Conservation (phyloP, 2,888 invertebrate genomes). For the Synergus japonicus region DNA sequence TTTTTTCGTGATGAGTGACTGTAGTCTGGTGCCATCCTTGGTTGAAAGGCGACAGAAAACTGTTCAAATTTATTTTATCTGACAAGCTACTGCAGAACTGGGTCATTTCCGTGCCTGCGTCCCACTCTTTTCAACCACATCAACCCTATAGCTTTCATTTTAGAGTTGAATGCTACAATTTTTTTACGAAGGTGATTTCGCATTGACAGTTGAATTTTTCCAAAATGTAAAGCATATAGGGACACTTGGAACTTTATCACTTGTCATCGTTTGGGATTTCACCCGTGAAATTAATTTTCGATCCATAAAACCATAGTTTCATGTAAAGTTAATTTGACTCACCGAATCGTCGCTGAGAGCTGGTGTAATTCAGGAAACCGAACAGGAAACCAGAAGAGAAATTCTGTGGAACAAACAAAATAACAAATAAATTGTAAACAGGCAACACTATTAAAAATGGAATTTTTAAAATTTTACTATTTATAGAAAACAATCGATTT, state of each 20-base stretch:
- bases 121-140: conserved; percentile 43
- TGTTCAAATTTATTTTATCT: conserved; percentile 67
- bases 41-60: conserved; percentile 48
- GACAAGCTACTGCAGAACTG: conserved; percentile 62
- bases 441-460: no score
- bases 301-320: no score
- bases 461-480: no score
- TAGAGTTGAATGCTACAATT: conserved; percentile 3
- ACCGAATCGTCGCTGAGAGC: no score
- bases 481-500: no score
- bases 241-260: not conserved
- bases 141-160: conserved; percentile 13
- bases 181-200: conserved; percentile 1
- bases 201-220: not conserved
- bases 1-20: conserved; percentile 60
- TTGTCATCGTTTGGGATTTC: not conserved
- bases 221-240: not conserved
- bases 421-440: no score
- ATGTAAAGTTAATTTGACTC: no score
- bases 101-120: conserved; percentile 65
- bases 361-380: no score
- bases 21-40: conserved; percentile 42
- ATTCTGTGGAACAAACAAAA: no score
- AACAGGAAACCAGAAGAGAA: no score
- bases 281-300: no score